Evolutionary conservation across 2,113 vertebrate genomes (phyloP), one percentile per base, ranked within the genome.

Genomic region (Osmerus eperlanus): DNA sequence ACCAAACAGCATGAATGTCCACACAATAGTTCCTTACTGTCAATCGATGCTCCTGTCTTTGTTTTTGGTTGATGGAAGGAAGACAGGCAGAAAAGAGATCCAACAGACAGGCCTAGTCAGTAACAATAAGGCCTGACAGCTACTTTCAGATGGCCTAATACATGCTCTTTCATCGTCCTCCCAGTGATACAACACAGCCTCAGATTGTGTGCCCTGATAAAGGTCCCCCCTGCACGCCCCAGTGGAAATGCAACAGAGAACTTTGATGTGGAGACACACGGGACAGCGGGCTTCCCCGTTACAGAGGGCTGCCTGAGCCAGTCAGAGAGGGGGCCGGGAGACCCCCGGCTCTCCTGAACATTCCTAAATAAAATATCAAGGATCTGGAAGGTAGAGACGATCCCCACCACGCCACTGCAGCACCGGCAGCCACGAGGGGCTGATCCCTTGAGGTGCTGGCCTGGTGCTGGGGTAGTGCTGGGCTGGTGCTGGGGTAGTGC

Each of bases 351-450:
- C 66, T 71, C 78, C 71, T 83, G 76, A 86, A 87, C 72, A 82
- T 86, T 84, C 77, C 78, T 89, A 88, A 90, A 90, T 91, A 90
- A 91, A 89, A 87, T 89, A 91, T 89, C 74, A 85, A 88, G 79
- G 83, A 82, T 81, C 60, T 59, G 74, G 81, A 81, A 88, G 72
- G 68, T 72, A 72, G 72, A 85, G 70, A 89, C 87, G 85, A 89
- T 85, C 83, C 73, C 64, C 55, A 65, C 55, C 53, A 68, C 71
- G 74, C 73, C 41, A 75, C 52, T 58, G 79, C 55, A 70, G 72
- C 76, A 25, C 53, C 47, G 61, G 36, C 36, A 70, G 67, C 32
- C 15, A 62, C 28, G 71, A 78, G 73, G 67, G 63, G 73, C 62
- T 41, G 36, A 41, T 41, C 36, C 36, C 36, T 41, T 41, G 36